These are phyloP conservation scores for Pseudococcus jackbeardsleyi DNA, from an alignment of 2,888 invertebrate species.

Conservation along the genomic window DNA sequence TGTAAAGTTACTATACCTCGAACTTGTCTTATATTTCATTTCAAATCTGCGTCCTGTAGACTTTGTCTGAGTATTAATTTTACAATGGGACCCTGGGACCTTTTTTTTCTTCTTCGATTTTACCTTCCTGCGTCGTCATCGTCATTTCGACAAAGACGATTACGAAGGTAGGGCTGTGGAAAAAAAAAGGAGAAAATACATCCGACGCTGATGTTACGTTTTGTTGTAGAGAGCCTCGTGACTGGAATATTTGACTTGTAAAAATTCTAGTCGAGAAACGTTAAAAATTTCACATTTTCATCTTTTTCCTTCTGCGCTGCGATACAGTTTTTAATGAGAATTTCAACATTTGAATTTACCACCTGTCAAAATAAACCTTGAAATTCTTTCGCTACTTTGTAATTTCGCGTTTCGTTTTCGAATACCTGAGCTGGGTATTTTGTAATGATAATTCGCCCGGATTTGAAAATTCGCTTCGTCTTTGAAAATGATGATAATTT, in stretches of 20 bases:
- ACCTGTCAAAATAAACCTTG: conserved; percentile 42
- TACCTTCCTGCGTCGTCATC: background rate
- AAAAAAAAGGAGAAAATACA: background rate
- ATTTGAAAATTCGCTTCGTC: background rate
- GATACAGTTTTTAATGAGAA: background rate
- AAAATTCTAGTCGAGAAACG: background rate
- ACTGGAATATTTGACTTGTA: background rate
- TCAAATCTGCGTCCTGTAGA: background rate
- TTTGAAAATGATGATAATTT: background rate
- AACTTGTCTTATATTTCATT: background rate
- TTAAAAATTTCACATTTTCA: conserved; percentile 14
- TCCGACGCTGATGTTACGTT: background rate
- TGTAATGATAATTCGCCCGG: background rate
- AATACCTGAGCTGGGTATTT: background rate
- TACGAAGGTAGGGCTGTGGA: background rate
- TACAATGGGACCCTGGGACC: background rate
- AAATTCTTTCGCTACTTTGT: background rate
- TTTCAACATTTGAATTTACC: conserved; percentile 9
- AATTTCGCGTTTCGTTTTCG: background rate
- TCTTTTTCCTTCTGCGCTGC: background rate
- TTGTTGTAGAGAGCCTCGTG: background rate
- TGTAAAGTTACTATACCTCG: background rate
- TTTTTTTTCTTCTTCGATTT: background rate
- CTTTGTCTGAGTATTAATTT: background rate
- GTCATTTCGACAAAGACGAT: conserved; percentile 8